Evolutionary conservation across 2,797 vertebrate genomes (phyloP), one percentile per base, ranked within the genome.

Genomic region (Melanotaenia boesemani): DNA sequence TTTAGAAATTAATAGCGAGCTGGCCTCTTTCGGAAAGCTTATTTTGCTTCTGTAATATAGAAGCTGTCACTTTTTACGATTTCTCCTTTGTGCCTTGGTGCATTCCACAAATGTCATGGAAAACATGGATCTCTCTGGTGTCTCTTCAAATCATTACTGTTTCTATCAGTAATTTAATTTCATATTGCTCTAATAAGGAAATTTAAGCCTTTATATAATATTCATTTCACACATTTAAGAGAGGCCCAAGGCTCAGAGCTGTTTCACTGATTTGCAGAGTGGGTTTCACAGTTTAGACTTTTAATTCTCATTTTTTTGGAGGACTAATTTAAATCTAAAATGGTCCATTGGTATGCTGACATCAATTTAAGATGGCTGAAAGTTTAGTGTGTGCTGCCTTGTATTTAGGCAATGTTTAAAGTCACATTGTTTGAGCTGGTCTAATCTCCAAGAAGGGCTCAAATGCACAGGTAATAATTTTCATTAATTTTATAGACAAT

Each of bases 151-250:
- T 76, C 67, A 83, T 82, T 77, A 85, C 70, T 10, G 39, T 70
- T 83, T 82, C 82, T 74, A 79, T 85, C 72, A 79, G 67, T 58
- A 72, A 85, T 88, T 86, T 39, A 78, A 76, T 86, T 89, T 83
- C 44, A 52, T 82, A 84, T 89, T 72, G 57, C 74, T 81, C 67
- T 88, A 80, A 84, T 87, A 74, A 67, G 69, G 61, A 85, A 77
- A 79, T 88, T 86, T 83, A 86, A 68, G 71, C 71, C 65, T 80
- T 87, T 70, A 90, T 91, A 84, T 82, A 86, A 87, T 89, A 90
- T 90, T 91, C 26, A 90, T 91, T 90, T 81, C 77, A 84, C 81
- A 88, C 79, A 79, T 88, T 89, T 82, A 82, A 83, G 64, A 76
- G 77, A 70, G 63, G 86, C 86, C 83, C 83, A 81, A 62, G 86